A percentile compares a stretch with the other conserved stretches of the same genome.
Conservation (phyloP, 2,113 vertebrate species). For the Albula glossodonta region DNA sequence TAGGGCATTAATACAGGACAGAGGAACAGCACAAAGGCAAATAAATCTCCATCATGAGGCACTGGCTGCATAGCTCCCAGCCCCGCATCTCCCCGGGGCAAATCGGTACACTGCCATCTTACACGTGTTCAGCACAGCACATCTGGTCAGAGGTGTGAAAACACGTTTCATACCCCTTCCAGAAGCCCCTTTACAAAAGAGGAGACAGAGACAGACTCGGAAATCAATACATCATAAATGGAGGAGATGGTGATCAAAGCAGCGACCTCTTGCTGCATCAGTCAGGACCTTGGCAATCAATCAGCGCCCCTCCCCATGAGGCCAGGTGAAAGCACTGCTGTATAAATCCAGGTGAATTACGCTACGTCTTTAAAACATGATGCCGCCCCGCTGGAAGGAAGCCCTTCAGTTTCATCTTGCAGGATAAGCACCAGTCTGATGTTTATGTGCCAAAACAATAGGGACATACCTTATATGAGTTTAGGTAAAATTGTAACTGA, state of each 20-base stretch:
- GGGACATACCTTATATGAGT: background rate
- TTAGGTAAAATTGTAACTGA: background rate
- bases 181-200: background rate
- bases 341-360: slow-evolving; percentile 43
- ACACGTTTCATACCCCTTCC: background rate
- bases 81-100: background rate
- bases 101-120: background rate
- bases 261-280: slow-evolving; percentile 29
- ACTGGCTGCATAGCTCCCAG: background rate
- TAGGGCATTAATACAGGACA: background rate
- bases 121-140: background rate
- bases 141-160: slow-evolving; percentile 1
- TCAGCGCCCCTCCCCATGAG: slow-evolving; percentile 13
- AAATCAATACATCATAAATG: slow-evolving; percentile 29
- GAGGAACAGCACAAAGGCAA: background rate
- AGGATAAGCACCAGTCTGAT: background rate
- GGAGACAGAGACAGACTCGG: slow-evolving; percentile 10
- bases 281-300: slow-evolving; percentile 30
- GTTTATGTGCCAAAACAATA: background rate
- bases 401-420: background rate
- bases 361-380: background rate
- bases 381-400: background rate
- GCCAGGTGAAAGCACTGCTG: slow-evolving; percentile 40
- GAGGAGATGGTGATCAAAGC: slow-evolving; percentile 36
- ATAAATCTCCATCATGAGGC: background rate